Evolutionary conservation across 2,888 invertebrate species (phyloP).

Genomic region (Endotricha flammealis): DNA sequence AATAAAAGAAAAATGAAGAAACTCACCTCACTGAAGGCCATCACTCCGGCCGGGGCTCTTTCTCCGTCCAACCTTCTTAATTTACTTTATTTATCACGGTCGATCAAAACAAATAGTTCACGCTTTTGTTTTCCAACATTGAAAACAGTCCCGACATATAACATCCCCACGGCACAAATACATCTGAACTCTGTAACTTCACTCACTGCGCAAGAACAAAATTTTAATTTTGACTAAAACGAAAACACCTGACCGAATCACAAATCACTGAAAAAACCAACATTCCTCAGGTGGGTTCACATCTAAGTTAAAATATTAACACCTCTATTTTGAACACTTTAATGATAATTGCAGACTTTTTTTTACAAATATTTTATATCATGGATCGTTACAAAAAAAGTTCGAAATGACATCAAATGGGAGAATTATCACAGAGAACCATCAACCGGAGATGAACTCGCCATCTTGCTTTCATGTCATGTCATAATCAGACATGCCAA

Average conservation of each 20-base stretch:
- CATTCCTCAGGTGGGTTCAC: constrained; percentile 82
- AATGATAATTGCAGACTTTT: constrained; percentile 39
- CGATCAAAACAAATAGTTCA: constrained; percentile 77
- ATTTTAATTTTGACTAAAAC: constrained; percentile 70
- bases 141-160: constrained; percentile 75
- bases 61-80: constrained; percentile 74
- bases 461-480: constrained; percentile 76
- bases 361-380: constrained; percentile 41
- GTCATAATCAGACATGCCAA: constrained; percentile 61
- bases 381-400: constrained; percentile 54
- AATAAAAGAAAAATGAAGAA: constrained; percentile 14
- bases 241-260: constrained; percentile 80
- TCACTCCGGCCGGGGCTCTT: constrained; percentile 79
- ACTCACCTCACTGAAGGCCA: constrained; percentile 89
- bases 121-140: constrained; percentile 76
- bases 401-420: constrained; percentile 59
- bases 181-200: constrained; percentile 71
- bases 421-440: constrained; percentile 65
- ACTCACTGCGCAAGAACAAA: constrained; percentile 78
- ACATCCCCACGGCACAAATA: constrained; percentile 74
- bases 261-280: constrained; percentile 80
- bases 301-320: constrained; percentile 32
- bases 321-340: constrained; percentile 34
- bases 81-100: constrained; percentile 64
- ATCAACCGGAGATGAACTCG: constrained; percentile 75